Evolutionary conservation across 2,113 vertebrate species (phyloP), one percentile per base, ranked within the genome.

Genomic region (Halcyon malimbica): DNA sequence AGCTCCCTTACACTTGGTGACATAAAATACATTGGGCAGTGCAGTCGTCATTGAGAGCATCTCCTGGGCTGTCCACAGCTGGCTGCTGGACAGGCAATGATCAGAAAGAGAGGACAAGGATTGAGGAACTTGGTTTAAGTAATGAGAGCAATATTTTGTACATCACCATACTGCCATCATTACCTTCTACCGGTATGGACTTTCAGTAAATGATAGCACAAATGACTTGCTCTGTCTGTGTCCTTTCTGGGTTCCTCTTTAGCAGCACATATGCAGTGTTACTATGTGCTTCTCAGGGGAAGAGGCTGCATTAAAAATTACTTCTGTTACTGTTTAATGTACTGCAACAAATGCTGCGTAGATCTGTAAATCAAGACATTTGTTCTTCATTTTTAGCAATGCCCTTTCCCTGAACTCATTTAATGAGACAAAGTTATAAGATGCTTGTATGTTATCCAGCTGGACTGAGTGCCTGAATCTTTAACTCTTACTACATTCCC

Each of bases 351-450:
- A 93, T 82, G 21, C 44, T 48, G 53, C 9, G 5, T 79, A 62
- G 70, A 73, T 92, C 91, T 91, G 63, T 63, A 96, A 96, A 95
- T 93, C 88, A 70, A 88, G 92, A 88, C 88, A 94, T 96, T 96
- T 96, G 93, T 80, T 96, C 90, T 90, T 96, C 94, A 86, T 96
- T 96, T 96, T 96, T 94, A 95, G 92, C 87, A 88, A 33, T 92
- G 93, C 56, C 96, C 96, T 96, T 96, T 97, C 94, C 92, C 87
- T 97, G 96, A 97, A 97, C 96, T 94, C 63, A 0, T 85, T 88
- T 96, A 96, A 95, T 95, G 90, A 97, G 90, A 62, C 82, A 60
- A 80, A 77, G 71, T 88, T 93, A 85, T 93, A 96, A 95, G 94
- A 95, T 88, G 92, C 92, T 96, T 96, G 93, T 96, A 74, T 94